phyloP scores from a whole-genome alignment of 2,797 vertebrate genomes.

The Hypotaenidia okinawae region DNA sequence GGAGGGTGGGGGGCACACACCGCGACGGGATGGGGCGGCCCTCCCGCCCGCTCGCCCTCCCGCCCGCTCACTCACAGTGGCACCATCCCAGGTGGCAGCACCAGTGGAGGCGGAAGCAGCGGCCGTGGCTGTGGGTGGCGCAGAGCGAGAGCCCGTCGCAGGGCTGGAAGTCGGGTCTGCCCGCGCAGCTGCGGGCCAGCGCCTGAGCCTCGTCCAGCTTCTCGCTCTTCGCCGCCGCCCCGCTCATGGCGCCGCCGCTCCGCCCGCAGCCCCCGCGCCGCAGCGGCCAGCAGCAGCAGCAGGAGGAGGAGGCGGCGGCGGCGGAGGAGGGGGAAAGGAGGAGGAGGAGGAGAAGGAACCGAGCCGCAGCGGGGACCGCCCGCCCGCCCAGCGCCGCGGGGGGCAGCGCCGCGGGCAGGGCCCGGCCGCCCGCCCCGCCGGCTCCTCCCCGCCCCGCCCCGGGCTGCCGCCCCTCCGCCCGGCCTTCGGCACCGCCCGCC shows the following conservation, averaged over 20 bases:
- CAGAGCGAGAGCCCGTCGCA: conserved; percentile 97
- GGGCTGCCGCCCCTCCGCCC: background rate
- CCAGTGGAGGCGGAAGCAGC: conserved; percentile 99
- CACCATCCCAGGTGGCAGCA: conserved; percentile 99
- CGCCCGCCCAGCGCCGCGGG: conserved; percentile 40
- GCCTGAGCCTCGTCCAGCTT: conserved; percentile 99
- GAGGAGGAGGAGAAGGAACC: background rate
- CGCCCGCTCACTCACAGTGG: conserved; percentile 90
- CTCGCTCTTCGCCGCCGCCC: conserved; percentile 89
- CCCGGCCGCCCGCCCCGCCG: conserved; percentile 22
- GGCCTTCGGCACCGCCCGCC: background rate
- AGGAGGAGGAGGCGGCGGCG: background rate
- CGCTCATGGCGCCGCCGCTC: conserved; percentile 69
- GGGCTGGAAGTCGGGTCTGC: conserved; percentile 97
- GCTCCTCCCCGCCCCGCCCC: background rate
- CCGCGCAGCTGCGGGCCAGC: conserved; percentile 94
- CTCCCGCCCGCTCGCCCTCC: too few species aligned
- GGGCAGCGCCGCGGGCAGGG: conserved; percentile 46
- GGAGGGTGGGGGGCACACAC: background rate
- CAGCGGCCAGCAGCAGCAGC: conserved; percentile 18
- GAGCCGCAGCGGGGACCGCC: conserved; percentile 21
- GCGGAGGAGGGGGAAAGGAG: background rate
- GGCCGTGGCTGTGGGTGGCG: conserved; percentile 97
- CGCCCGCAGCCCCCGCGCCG: conserved; percentile 50
- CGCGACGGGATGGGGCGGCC: background rate